Conservation (phyloP, 2,888 invertebrate genomes). For the Lycaena phlaeas region DNA sequence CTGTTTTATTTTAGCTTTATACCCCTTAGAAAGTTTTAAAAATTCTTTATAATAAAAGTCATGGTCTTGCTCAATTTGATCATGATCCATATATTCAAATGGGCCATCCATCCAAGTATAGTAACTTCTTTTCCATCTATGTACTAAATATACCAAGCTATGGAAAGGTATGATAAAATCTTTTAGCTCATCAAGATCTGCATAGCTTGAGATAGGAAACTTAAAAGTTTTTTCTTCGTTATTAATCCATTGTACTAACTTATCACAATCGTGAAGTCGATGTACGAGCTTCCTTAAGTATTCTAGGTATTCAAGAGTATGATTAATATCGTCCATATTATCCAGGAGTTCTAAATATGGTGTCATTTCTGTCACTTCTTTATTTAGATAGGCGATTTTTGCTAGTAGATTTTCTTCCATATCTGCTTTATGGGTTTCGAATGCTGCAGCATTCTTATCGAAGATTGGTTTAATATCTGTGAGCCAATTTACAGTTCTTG, state of each 20-base stretch:
- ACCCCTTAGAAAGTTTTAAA: conserved; percentile 83
- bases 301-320: conserved; percentile 85
- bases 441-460: conserved; percentile 83
- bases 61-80: conserved; percentile 83
- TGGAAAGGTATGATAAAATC: conserved; percentile 80
- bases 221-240: conserved; percentile 90
- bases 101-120: conserved; percentile 94
- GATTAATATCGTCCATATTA: conserved; percentile 86
- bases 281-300: conserved; percentile 83
- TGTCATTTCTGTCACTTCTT: conserved; percentile 79
- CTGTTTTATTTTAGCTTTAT: conserved; percentile 82
- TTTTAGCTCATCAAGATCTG: conserved; percentile 85
- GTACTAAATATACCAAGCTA: conserved; percentile 75
- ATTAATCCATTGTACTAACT: conserved; percentile 88
- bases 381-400: conserved; percentile 79
- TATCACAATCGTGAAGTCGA: conserved; percentile 81
- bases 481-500: conserved; percentile 88
- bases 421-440: conserved; percentile 86
- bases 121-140: conserved; percentile 84
- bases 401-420: conserved; percentile 86
- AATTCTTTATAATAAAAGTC: conserved; percentile 87
- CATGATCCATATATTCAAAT: conserved; percentile 87
- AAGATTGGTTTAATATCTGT: conserved; percentile 85
- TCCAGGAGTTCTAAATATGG: conserved; percentile 85
- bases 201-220: conserved; percentile 82